Percentiles rank a stretch among this genome's conserved stretches.
These are phyloP conservation scores for Hylomyscus alleni DNA, from an alignment of 2,797 vertebrate genomes.

Conservation along the genomic window DNA sequence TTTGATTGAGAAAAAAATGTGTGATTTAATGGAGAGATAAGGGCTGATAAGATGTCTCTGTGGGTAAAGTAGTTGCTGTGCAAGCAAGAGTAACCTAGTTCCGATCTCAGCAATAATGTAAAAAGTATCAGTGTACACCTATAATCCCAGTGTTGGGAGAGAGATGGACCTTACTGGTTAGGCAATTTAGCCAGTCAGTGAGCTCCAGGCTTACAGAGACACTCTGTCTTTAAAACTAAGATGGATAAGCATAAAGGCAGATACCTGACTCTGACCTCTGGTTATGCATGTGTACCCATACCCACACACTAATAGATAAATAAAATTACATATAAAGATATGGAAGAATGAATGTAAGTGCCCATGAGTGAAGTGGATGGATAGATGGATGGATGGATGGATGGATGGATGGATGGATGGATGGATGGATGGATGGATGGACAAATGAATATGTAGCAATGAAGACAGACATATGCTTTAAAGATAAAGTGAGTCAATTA, in stretches of 20 bases:
- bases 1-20: slow-evolving; percentile 38
- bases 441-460: neutral
- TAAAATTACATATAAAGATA: neutral
- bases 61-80: neutral
- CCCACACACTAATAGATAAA: neutral
- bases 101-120: neutral
- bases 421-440: neutral
- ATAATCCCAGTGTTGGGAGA: neutral
- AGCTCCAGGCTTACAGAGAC: neutral
- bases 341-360: neutral
- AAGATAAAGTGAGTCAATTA: slow-evolving; percentile 22
- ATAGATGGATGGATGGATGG: neutral
- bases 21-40: slow-evolving; percentile 20
- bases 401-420: no score
- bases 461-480: slow-evolving; percentile 25
- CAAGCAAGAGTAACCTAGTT: neutral
- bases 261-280: neutral
- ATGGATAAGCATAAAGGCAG: neutral
- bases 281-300: neutral
- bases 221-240: neutral
- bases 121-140: neutral
- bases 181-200: neutral
- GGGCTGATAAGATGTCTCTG: neutral
- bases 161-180: neutral
- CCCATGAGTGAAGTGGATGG: neutral